These are phyloP conservation scores for Poecilia velifera DNA, from an alignment of 2,797 vertebrate genomes.

Conservation along the genomic window DNA sequence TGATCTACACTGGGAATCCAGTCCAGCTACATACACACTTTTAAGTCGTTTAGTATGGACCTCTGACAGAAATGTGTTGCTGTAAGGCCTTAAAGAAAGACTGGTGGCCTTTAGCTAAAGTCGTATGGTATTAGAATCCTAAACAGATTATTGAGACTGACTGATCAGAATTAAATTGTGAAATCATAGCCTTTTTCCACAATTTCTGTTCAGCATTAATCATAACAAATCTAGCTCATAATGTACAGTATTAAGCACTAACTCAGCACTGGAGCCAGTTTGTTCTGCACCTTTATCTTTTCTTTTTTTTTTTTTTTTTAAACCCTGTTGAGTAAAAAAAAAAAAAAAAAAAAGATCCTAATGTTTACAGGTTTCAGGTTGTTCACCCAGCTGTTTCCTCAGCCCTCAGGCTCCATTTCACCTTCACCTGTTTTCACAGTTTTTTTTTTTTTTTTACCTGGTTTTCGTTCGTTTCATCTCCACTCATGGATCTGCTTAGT, in stretches of 20 bases:
- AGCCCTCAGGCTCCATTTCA: constrained; percentile 54
- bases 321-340: constrained; percentile 40
- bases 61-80: constrained; percentile 60
- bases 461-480: constrained; percentile 47
- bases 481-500: constrained; percentile 43
- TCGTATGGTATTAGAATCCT: constrained; percentile 50
- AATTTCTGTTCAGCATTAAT: constrained; percentile 31
- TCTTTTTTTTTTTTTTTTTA: background rate
- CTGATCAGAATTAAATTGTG: constrained; percentile 26
- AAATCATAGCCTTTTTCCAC: constrained; percentile 2
- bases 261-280: constrained; percentile 48
- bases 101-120: constrained; percentile 45
- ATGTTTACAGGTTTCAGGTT: constrained; percentile 74
- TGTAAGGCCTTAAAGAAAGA: constrained; percentile 55
- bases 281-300: constrained; percentile 28
- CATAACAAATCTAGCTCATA: constrained; percentile 34
- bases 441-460: constrained; percentile 43
- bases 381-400: constrained; percentile 39
- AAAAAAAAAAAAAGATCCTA: constrained; percentile 43
- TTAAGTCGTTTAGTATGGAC: constrained; percentile 56
- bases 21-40: constrained; percentile 37
- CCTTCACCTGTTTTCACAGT: constrained; percentile 40
- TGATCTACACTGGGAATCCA: constrained; percentile 46
- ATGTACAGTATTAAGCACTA: constrained; percentile 55
- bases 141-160: constrained; percentile 18